phyloP scores from a whole-genome alignment of 2,113 vertebrate genomes.

The Myiopsitta monachus region DNA sequence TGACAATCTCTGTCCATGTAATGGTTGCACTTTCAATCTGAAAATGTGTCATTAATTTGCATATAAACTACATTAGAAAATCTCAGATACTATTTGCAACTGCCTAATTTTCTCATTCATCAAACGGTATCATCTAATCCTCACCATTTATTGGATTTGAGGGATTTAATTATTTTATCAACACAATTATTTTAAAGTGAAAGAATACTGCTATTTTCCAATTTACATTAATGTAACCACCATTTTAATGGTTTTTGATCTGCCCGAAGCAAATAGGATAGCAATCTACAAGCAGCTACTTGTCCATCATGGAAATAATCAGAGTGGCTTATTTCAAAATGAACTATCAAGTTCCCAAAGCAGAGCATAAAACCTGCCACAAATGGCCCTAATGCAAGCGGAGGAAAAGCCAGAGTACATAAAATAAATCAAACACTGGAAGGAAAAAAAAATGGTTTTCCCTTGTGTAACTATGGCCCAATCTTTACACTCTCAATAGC shows the following conservation, averaged over 20 bases:
- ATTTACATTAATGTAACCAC: not conserved
- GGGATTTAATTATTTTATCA: not conserved
- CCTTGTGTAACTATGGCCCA: not conserved
- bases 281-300: not conserved
- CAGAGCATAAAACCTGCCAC: not conserved
- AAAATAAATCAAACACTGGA: not conserved
- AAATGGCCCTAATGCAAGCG: not conserved
- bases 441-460: not conserved
- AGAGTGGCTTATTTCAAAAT: not conserved
- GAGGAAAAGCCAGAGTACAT: not conserved
- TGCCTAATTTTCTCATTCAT: constrained; percentile 14
- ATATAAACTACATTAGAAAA: not conserved
- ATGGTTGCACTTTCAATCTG: not conserved
- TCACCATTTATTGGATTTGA: not conserved
- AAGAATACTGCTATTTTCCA: not conserved
- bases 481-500: not conserved
- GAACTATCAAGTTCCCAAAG: not conserved
- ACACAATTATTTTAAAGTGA: not conserved
- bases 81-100: not conserved
- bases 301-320: not conserved
- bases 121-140: not conserved
- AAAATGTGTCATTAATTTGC: constrained; percentile 24
- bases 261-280: not conserved
- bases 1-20: not conserved
- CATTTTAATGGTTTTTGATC: not conserved